Conservation (phyloP, 1,140 invertebrate species). For the Ceratina japonica region DNA sequence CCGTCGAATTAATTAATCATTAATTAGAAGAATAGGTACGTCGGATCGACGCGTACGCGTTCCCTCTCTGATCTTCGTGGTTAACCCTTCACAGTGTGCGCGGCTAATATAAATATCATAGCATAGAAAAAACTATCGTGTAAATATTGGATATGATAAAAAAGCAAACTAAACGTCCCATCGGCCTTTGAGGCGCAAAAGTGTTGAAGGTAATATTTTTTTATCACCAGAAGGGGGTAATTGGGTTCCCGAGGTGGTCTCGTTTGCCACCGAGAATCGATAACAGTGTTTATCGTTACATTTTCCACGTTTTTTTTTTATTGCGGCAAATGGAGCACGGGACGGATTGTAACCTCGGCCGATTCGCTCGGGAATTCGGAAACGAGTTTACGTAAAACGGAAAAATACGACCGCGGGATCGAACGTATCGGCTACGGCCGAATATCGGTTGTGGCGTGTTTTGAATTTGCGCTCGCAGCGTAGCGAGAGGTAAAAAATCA, state of each 20-base stretch:
- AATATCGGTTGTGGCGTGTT: not conserved
- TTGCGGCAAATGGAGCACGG: slow-evolving; percentile 7
- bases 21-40: slow-evolving; percentile 8
- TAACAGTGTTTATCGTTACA: slow-evolving; percentile 2
- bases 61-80: too few species aligned
- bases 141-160: not conserved
- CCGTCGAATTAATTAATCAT: slow-evolving; percentile 6
- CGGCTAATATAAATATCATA: not conserved
- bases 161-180: too few species aligned
- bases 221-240: not conserved
- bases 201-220: too few species aligned
- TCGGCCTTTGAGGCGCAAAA: too few species aligned
- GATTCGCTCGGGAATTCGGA: not conserved
- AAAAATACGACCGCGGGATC: not conserved
- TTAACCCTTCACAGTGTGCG: too few species aligned
- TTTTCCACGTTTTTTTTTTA: not conserved
- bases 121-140: not conserved
- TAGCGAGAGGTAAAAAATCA: not conserved
- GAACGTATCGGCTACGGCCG: not conserved
- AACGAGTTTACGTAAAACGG: not conserved
- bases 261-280: not conserved
- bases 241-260: not conserved
- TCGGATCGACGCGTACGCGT: too few species aligned
- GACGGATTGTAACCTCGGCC: not conserved
- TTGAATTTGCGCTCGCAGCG: not conserved